These are phyloP conservation scores for Centropyge bicolor DNA, from an alignment of 2,797 vertebrate genomes.

Conservation along the genomic window DNA sequence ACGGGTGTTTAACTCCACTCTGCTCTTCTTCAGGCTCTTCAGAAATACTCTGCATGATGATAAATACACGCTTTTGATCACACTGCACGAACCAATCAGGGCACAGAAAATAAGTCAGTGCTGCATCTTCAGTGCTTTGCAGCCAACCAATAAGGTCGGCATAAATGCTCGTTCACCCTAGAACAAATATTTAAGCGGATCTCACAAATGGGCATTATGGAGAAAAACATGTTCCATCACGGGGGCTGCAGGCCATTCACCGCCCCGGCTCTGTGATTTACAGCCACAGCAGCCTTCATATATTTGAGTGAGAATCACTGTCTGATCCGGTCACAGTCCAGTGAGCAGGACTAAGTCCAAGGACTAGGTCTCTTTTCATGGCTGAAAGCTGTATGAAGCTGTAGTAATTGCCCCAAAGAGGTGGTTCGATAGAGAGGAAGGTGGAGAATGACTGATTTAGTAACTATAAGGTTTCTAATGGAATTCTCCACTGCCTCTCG, in stretches of 20 bases:
- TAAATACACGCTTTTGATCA: not conserved
- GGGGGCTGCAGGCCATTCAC: not conserved
- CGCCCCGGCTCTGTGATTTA: constrained; percentile 49
- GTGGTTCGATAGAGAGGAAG: constrained; percentile 86
- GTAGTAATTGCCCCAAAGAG: constrained; percentile 84
- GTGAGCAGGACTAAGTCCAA: constrained; percentile 57
- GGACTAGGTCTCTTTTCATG: constrained; percentile 58
- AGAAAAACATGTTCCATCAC: constrained; percentile 59
- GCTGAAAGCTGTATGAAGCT: constrained; percentile 72
- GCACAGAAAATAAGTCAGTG: not conserved
- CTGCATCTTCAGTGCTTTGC: not conserved
- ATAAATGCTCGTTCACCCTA: constrained; percentile 40
- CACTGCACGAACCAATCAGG: not conserved
- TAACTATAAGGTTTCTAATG: constrained; percentile 92
- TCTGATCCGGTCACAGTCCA: constrained; percentile 62
- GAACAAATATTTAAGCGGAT: constrained; percentile 59
- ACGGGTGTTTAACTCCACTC: not conserved
- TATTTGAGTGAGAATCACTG: constrained; percentile 49
- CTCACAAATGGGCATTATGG: constrained; percentile 48
- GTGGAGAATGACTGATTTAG: constrained; percentile 80
- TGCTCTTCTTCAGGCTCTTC: not conserved
- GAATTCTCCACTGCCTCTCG: constrained; percentile 90
- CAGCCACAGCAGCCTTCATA: constrained; percentile 34
- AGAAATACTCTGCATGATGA: not conserved
- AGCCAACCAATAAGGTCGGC: not conserved